Conservation (phyloP, 2,797 vertebrate genomes). For the Phrynocephalus vlangalii region DNA sequence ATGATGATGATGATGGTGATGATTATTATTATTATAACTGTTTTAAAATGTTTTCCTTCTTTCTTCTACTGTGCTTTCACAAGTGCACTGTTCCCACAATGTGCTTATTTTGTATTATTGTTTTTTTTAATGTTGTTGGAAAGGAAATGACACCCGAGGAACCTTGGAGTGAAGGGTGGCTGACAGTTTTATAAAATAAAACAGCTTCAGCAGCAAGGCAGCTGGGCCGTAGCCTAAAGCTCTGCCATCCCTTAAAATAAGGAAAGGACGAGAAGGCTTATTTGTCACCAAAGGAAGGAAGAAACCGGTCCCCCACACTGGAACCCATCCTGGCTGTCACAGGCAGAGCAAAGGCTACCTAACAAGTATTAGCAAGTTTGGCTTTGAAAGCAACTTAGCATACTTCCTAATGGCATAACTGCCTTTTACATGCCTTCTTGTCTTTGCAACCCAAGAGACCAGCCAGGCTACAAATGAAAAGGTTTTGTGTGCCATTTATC, state of each 20-base stretch:
- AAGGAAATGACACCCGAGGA: neutral
- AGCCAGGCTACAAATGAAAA: neutral
- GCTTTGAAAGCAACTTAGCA: neutral
- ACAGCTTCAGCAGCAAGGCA: neutral
- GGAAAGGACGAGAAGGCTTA: too few relatives aligned
- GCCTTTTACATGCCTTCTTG: neutral
- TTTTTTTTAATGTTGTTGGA: neutral
- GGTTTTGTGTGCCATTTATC: neutral
- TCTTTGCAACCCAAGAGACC: neutral
- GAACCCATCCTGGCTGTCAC: conserved; percentile 10
- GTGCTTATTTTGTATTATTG: neutral
- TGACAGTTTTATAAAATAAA: neutral
- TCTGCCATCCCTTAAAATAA: neutral
- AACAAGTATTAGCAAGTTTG: conserved; percentile 2
- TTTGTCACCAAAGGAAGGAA: neutral
- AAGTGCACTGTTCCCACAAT: too few relatives aligned
- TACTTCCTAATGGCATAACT: neutral
- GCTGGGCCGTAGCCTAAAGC: neutral
- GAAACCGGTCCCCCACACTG: neutral
- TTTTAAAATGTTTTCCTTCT: neutral
- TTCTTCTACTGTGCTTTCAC: neutral
- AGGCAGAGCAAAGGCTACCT: neutral
- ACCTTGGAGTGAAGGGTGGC: neutral
- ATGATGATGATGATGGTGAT: too few relatives aligned
- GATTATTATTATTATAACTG: too few relatives aligned